Percentiles rank a stretch among this genome's conserved stretches.
Evolutionary conservation across 2,113 vertebrate species (phyloP).

Genomic region (Plecturocebus donacophilus): DNA sequence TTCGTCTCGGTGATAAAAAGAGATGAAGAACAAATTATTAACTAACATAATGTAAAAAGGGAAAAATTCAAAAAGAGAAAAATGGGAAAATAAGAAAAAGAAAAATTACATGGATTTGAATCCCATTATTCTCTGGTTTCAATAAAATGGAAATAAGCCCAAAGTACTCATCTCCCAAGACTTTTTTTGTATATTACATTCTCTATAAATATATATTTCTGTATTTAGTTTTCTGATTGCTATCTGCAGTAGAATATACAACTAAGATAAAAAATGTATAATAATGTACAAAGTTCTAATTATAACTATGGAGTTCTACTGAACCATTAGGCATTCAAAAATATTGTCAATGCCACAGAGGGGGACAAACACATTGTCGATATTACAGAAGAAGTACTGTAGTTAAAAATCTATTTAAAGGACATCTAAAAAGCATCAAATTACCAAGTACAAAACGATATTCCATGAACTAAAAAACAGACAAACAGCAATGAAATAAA

Average conservation of each 20-base stretch:
- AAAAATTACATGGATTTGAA: slow-evolving; percentile 18
- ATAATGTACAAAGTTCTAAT: background rate
- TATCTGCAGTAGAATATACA: background rate
- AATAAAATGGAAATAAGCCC: slow-evolving; percentile 12
- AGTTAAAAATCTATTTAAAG: background rate
- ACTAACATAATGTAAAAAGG: background rate
- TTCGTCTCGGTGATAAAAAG: slow-evolving; percentile 11
- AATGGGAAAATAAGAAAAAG: background rate
- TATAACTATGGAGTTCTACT: slow-evolving; percentile 12
- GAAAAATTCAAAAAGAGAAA: background rate
- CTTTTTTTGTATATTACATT: background rate
- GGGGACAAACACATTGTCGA: background rate
- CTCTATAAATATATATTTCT: background rate
- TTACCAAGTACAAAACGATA: background rate
- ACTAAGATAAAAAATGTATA: slow-evolving; percentile 23
- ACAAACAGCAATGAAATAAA: background rate
- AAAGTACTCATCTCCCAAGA: background rate
- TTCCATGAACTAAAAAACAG: background rate
- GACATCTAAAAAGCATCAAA: background rate
- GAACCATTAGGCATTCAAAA: slow-evolving; percentile 4
- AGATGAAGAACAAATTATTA: slow-evolving; percentile 28
- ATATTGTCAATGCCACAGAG: background rate
- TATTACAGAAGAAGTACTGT: background rate
- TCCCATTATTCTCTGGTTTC: background rate
- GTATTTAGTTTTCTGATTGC: slow-evolving; percentile 5